Evolutionary conservation across 2,797 vertebrate genomes (phyloP).

Genomic region (Enteromius afrohamiltoni): DNA sequence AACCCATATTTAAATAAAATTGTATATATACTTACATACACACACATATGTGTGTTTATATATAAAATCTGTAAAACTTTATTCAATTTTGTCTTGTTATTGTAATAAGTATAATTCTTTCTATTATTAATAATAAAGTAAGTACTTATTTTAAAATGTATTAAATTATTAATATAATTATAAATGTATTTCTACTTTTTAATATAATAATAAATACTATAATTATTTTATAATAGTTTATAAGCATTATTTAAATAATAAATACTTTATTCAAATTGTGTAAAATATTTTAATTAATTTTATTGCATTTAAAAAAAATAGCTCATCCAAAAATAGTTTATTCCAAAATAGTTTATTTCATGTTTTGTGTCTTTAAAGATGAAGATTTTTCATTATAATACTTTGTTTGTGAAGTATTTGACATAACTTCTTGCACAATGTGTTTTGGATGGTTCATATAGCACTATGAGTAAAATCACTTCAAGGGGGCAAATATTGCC

Average conservation of each 20-base stretch:
- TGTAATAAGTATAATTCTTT: background rate
- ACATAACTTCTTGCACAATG: background rate
- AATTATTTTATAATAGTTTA: slow-evolving; percentile 12
- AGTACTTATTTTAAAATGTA: background rate
- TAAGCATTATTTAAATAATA: background rate
- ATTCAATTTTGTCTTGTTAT: background rate
- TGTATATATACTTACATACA: too few relatives aligned
- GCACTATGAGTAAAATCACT: background rate
- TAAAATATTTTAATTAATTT: background rate
- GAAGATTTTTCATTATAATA: background rate
- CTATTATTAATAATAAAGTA: too few relatives aligned
- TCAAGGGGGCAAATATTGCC: background rate
- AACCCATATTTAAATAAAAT: too few relatives aligned
- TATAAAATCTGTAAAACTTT: background rate
- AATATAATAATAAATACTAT: slow-evolving; percentile 19
- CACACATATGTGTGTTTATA: background rate
- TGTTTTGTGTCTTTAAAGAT: background rate
- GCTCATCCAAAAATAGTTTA: too few relatives aligned
- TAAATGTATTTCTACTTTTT: background rate
- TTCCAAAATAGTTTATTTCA: too few relatives aligned
- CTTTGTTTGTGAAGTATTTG: background rate
- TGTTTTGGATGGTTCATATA: background rate
- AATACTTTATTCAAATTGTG: too few relatives aligned
- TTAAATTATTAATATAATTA: too few relatives aligned
- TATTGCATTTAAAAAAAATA: too few relatives aligned